These are phyloP conservation scores for Sitophilus oryzae DNA, from an alignment of 1,140 invertebrate genomes.

Conservation along the genomic window DNA sequence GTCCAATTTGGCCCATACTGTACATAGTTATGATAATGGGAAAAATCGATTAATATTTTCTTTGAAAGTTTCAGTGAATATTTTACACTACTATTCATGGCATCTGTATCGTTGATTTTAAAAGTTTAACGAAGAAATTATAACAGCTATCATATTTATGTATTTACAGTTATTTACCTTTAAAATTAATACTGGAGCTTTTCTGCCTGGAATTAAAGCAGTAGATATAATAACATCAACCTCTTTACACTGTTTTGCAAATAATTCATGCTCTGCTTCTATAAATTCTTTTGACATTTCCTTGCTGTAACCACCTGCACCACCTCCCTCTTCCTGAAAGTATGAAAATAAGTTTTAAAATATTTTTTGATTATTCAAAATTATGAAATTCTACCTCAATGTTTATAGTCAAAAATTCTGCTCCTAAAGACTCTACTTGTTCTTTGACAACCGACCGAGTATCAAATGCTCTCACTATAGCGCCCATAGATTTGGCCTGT, in stretches of 20 bases:
- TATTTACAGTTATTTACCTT: too few relatives aligned
- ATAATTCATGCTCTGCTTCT: slow-evolving; percentile 78
- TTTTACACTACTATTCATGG: too few relatives aligned
- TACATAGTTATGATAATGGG: too few relatives aligned
- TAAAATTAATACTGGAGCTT: slow-evolving; percentile 73
- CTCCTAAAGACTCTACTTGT: slow-evolving; percentile 84
- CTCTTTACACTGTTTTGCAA: slow-evolving; percentile 79
- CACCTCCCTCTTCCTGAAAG: slow-evolving; percentile 74
- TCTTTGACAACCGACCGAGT: slow-evolving; percentile 81
- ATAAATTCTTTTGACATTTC: slow-evolving; percentile 88
- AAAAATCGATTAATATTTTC: too few relatives aligned
- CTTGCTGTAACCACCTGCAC: slow-evolving; percentile 80
- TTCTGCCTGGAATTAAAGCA: slow-evolving; percentile 84
- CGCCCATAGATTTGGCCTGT: slow-evolving; percentile 83
- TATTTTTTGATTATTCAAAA: neutral
- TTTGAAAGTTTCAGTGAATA: too few relatives aligned
- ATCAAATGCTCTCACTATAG: slow-evolving; percentile 82
- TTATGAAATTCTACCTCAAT: slow-evolving; percentile 51
- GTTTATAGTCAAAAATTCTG: slow-evolving; percentile 75
- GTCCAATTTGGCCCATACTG: too few relatives aligned
- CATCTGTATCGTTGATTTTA: too few relatives aligned
- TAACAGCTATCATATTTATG: too few relatives aligned
- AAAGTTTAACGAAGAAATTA: too few relatives aligned
- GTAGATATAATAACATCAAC: slow-evolving; percentile 80
- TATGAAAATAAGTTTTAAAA: neutral